A percentile compares a stretch with the other conserved stretches of the same genome.
phyloP scores from a whole-genome alignment of 2,113 vertebrate genomes.

The Cyanocitta stelleri region DNA sequence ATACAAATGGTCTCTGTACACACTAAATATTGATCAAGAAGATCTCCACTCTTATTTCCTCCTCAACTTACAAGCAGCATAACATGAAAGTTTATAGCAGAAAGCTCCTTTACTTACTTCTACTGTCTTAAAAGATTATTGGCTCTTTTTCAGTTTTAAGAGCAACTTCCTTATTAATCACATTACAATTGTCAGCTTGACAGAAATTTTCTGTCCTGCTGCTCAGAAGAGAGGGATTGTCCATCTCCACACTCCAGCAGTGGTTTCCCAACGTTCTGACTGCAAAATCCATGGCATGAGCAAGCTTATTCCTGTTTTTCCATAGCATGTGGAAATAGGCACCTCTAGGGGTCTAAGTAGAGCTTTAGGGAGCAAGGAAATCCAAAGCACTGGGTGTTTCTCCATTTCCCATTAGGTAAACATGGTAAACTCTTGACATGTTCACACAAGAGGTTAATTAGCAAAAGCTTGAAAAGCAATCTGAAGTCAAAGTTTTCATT shows the following conservation, averaged over 20 bases:
- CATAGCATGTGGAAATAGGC: not conserved
- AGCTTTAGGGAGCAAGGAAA: not conserved
- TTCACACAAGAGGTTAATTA: conserved; percentile 26
- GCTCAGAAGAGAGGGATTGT: not conserved
- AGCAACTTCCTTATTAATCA: not conserved
- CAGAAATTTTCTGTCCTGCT: not conserved
- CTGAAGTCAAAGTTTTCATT: conserved; percentile 1
- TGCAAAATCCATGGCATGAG: not conserved
- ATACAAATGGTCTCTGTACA: not conserved
- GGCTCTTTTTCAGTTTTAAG: not conserved
- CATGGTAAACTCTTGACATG: not conserved
- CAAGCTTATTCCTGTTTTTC: not conserved
- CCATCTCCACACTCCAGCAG: not conserved
- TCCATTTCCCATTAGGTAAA: not conserved
- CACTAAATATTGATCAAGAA: not conserved
- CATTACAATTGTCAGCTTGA: not conserved
- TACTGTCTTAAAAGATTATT: not conserved
- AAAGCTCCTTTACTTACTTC: not conserved
- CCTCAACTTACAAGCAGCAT: not conserved
- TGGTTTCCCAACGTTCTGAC: not conserved
- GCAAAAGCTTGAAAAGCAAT: not conserved
- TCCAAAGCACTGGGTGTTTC: not conserved
- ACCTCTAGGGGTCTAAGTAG: not conserved
- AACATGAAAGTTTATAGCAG: not conserved
- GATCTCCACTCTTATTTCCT: not conserved